Conservation (phyloP, 1,140 invertebrate species). For the Triops cancriformis region DNA sequence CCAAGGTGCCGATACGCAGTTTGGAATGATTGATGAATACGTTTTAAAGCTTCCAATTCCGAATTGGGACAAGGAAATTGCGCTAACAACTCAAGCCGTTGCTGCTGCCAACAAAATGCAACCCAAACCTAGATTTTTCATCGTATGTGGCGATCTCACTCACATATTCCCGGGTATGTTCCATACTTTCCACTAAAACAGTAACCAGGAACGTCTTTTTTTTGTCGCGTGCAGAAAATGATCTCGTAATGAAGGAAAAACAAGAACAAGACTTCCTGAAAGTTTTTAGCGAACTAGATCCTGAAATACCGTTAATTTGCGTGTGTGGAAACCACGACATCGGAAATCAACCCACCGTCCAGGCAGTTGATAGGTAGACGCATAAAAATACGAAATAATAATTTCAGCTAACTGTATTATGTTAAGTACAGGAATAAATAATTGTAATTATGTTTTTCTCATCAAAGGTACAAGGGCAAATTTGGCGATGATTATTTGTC, state of each 20-base stretch:
- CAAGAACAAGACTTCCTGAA: slow-evolving; percentile 43
- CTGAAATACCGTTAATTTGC: slow-evolving; percentile 45
- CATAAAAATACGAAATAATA: no score
- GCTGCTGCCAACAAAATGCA: slow-evolving; percentile 42
- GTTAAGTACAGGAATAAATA: background rate
- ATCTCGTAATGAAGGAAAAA: slow-evolving; percentile 32
- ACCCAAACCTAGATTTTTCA: slow-evolving; percentile 47
- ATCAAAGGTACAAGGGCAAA: slow-evolving; percentile 36
- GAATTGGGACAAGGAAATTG: slow-evolving; percentile 46
- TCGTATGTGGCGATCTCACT: slow-evolving; percentile 50
- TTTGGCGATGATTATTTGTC: slow-evolving; percentile 52
- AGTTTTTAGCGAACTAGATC: slow-evolving; percentile 41
- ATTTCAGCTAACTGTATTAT: no score
- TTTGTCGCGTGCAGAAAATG: slow-evolving; percentile 26
- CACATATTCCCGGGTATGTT: slow-evolving; percentile 44
- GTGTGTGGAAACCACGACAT: slow-evolving; percentile 53
- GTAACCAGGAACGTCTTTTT: no score
- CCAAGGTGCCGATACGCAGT: slow-evolving; percentile 47
- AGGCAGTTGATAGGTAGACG: slow-evolving; percentile 37
- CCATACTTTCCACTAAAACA: background rate
- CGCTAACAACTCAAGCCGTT: slow-evolving; percentile 38
- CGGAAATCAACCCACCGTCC: slow-evolving; percentile 43
- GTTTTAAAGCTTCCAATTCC: slow-evolving; percentile 36
- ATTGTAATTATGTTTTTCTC: background rate
- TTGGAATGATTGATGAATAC: slow-evolving; percentile 44